Evolutionary conservation across 2,113 vertebrate species (phyloP).

Genomic region (Odocoileus virginianus): DNA sequence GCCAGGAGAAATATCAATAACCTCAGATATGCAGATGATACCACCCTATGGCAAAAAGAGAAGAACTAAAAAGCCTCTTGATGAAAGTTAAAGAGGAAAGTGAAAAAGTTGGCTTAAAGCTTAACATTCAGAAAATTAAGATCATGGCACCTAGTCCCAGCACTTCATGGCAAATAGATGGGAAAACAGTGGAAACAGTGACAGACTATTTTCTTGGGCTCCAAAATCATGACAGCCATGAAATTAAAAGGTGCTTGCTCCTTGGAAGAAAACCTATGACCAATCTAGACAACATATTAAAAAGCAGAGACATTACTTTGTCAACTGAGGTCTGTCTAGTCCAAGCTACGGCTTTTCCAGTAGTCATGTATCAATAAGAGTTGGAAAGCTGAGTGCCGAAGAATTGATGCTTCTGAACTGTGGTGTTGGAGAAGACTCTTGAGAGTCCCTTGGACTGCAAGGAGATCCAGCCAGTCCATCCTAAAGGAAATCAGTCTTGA

Average conservation of each 20-base stretch:
- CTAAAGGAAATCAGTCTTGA: neutral
- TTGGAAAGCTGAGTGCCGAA: neutral
- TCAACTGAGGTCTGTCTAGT: neutral
- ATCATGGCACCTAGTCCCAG: neutral
- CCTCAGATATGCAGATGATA: neutral
- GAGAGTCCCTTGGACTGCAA: neutral
- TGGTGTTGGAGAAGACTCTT: neutral
- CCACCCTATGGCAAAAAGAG: neutral
- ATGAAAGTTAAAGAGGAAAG: neutral
- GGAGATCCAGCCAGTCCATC: neutral
- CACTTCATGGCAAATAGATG: neutral
- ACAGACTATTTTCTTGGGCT: neutral
- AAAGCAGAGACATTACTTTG: neutral
- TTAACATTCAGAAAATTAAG: neutral
- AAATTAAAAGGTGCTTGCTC: neutral
- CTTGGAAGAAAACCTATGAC: neutral
- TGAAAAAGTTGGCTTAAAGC: neutral
- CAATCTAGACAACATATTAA: neutral
- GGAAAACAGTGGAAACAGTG: neutral
- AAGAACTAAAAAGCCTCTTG: neutral
- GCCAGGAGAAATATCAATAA: neutral
- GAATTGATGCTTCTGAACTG: neutral
- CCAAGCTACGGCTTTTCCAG: neutral
- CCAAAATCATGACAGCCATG: neutral
- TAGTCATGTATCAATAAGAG: neutral